Conservation (phyloP, 2,888 invertebrate species). For the Platerodrilus igneus region DNA sequence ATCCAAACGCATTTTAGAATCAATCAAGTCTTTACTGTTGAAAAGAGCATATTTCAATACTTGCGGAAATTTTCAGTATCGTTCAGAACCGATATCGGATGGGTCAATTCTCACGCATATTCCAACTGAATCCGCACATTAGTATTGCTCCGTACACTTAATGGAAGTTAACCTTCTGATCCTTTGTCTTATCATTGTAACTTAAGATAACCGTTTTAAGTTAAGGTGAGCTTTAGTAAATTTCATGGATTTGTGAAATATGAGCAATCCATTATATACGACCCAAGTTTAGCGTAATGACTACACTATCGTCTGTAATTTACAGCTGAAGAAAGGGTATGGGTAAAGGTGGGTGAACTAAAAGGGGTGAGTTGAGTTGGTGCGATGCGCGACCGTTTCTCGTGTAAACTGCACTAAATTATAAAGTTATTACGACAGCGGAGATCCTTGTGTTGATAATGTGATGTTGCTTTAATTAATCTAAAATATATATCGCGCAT, state of each 20-base stretch:
- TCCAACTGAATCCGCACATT: too few species aligned
- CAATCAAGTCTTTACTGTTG: too few species aligned
- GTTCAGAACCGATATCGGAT: too few species aligned
- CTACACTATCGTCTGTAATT: constrained; percentile 42
- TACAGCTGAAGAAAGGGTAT: constrained; percentile 34
- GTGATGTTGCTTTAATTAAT: constrained; percentile 52
- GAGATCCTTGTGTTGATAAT: constrained; percentile 50
- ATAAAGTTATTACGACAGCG: constrained; percentile 53
- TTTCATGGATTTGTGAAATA: constrained; percentile 40
- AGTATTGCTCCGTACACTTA: constrained; percentile 44
- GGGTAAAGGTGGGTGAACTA: constrained; percentile 26
- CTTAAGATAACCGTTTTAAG: constrained; percentile 43
- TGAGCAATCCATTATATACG: constrained; percentile 45
- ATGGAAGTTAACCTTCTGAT: constrained; percentile 50
- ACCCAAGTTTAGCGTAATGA: constrained; percentile 38
- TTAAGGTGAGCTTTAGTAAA: constrained; percentile 33
- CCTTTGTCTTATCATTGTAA: constrained; percentile 42
- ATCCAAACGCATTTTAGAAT: too few species aligned
- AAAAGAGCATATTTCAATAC: too few species aligned
- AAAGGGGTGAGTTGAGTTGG: constrained; percentile 30
- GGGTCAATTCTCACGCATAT: too few species aligned
- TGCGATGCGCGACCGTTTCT: constrained; percentile 35
- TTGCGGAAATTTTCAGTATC: too few species aligned
- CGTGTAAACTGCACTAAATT: constrained; percentile 50
- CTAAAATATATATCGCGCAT: constrained; percentile 49